phyloP scores from a whole-genome alignment of 2,797 vertebrate genomes.

The Okamejei kenojei region DNA sequence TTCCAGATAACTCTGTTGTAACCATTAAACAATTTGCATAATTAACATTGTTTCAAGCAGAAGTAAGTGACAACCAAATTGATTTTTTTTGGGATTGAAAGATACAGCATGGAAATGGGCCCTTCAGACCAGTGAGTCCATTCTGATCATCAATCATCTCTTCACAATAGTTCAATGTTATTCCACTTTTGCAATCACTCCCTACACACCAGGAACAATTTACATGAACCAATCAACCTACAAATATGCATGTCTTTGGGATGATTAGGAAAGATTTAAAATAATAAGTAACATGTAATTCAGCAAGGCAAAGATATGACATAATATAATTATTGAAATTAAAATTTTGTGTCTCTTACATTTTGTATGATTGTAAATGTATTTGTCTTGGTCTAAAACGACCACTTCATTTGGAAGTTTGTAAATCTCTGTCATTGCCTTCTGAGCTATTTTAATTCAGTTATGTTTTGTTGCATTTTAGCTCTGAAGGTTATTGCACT shows the following conservation, averaged over 20 bases:
- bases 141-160: too few species aligned
- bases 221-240: too few species aligned
- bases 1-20: neutral
- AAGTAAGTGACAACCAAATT: neutral
- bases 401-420: neutral
- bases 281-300: neutral
- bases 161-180: too few species aligned
- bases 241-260: too few species aligned
- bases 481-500: neutral
- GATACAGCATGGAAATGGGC: too few species aligned
- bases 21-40: neutral
- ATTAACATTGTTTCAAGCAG: neutral
- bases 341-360: neutral
- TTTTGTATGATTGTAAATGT: neutral
- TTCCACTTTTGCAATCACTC: too few species aligned
- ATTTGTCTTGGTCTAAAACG: neutral
- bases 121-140: too few species aligned
- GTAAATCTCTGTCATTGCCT: neutral
- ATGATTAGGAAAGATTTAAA: neutral
- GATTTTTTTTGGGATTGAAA: too few species aligned
- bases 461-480: neutral
- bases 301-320: neutral
- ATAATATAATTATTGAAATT: neutral
- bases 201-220: too few species aligned
- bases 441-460: neutral